Percentiles rank a stretch among this genome's conserved stretches.
Evolutionary conservation across 2,797 vertebrate genomes (phyloP).

Genomic region (Columba guinea): DNA sequence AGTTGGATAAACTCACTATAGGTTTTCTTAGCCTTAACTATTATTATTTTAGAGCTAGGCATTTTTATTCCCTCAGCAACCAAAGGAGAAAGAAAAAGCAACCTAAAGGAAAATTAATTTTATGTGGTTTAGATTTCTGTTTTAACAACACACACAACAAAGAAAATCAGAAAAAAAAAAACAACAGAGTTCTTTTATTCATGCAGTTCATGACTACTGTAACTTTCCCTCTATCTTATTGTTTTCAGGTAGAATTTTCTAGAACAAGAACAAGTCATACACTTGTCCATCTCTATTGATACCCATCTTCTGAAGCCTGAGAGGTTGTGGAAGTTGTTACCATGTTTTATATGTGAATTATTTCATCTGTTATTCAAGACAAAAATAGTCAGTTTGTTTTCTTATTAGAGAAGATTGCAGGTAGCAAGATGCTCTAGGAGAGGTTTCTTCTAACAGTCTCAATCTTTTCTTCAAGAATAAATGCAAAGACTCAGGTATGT

Average conservation of each 20-base stretch:
- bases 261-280: neutral
- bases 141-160: neutral
- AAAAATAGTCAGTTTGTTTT: neutral
- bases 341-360: neutral
- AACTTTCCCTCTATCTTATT: neutral
- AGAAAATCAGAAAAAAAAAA: neutral
- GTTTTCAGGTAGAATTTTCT: neutral
- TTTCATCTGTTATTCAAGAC: neutral
- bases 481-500: neutral
- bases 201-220: rapidly evolving
- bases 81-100: neutral
- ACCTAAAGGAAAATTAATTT: neutral
- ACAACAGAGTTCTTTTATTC: neutral
- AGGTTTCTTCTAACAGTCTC: neutral
- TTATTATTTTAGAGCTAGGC: neutral
- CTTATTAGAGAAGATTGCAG: neutral
- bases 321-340: neutral
- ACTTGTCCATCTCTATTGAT: neutral
- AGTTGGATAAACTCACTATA: neutral
- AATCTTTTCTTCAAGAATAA: neutral
- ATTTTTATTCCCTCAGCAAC: neutral
- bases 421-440: neutral
- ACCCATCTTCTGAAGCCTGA: neutral
- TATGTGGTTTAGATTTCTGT: rapidly evolving
- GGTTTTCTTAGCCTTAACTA: neutral